Base-by-base conservation (phyloP, 2,113 vertebrate species). In the Galemys pyrenaicus region DNA sequence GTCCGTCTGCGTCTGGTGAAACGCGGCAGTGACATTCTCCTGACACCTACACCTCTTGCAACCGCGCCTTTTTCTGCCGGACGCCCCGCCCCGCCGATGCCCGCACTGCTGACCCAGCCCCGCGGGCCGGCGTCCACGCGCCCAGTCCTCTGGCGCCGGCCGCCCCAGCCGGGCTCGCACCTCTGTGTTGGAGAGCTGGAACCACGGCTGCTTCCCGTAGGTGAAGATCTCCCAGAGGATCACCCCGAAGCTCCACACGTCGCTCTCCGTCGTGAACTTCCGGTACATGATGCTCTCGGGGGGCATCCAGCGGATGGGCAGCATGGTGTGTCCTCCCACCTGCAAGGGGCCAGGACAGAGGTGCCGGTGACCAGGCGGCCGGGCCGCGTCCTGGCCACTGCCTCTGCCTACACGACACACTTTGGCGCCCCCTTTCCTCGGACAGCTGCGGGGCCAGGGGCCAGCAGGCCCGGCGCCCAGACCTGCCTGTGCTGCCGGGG, bases 181-280 rank as follows among this genome's bases (percentile, higher is more conserved):
- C 99, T 99, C 99, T 74, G 99, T 99, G 98, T 99, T 99, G 67
- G 99, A 99, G 90, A 99, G 99, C 98, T 99, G 99, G 97, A 99
- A 99, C 99, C 99, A 99, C 6, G 99, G 99, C 98, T 99, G 99
- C 97, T 99, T 99, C 93, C 99, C 99, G 5, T 99, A 99, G 0
- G 99, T 99, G 97, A 99, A 99, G 97, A 99, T 99, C 98, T 99
- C 99, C 99, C 99, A 99, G 92, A 99, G 98, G 96, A 99, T 99
- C 95, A 99, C 99, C 91, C 99, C 99, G 3, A 99, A 99, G 98
- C 99, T 99, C 99, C 99, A 99, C 74, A 99, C 99, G 0, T 99
- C 99, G 0, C 99, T 99, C 97, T 99, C 99, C 0, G 99, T 99
- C 46, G 99, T 99, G 98, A 99, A 99, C 97, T 99, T 99, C 97